These are phyloP conservation scores for Tupaia tana DNA, from an alignment of 2,113 vertebrate species.

Conservation along the genomic window DNA sequence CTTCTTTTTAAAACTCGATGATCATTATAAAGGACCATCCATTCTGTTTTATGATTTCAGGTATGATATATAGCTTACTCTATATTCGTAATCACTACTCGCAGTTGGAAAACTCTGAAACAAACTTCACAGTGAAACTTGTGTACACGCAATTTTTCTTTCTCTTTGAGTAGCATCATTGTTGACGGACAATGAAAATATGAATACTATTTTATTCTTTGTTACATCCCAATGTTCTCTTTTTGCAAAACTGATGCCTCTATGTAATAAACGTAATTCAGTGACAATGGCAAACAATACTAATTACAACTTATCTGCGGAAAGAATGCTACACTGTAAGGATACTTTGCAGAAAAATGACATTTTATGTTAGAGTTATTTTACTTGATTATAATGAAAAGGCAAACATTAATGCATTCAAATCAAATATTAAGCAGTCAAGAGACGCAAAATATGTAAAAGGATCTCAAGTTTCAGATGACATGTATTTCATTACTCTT, in stretches of 20 bases:
- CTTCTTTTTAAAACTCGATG: background rate
- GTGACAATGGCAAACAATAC: background rate
- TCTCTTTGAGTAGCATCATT: background rate
- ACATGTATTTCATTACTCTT: background rate
- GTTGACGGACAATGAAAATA: constrained; percentile 2
- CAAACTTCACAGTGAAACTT: background rate
- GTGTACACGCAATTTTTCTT: background rate
- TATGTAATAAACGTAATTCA: background rate
- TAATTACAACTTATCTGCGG: background rate
- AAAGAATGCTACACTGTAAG: background rate
- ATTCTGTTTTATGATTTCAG: background rate
- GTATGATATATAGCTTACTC: background rate
- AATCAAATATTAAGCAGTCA: background rate
- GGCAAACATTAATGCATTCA: constrained; percentile 25
- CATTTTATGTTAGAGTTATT: constrained; percentile 15
- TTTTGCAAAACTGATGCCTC: constrained; percentile 37
- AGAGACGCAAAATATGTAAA: constrained; percentile 19
- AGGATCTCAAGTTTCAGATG: background rate
- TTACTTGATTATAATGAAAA: background rate
- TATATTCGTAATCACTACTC: background rate
- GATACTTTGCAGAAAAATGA: constrained; percentile 2
- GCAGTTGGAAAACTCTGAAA: background rate
- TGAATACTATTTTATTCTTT: background rate
- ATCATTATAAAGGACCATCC: background rate
- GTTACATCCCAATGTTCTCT: background rate